Percentiles rank a stretch among this genome's conserved stretches.
Evolutionary conservation across 2,888 invertebrate genomes (phyloP).

Genomic region (Lasioglossum villosulum): DNA sequence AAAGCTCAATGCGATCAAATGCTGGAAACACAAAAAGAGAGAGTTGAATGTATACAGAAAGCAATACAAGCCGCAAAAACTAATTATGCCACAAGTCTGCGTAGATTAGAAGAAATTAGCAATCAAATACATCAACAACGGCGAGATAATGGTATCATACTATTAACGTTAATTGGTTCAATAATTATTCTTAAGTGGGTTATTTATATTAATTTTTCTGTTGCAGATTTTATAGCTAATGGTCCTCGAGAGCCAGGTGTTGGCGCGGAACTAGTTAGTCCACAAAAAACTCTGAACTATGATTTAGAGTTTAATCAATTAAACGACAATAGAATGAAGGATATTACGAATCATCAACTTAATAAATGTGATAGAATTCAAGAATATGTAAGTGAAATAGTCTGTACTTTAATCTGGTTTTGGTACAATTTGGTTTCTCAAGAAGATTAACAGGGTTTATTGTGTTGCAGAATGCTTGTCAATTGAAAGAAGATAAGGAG

Average conservation of each 20-base stretch:
- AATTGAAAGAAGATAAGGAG: slow-evolving; percentile 89
- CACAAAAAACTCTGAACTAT: slow-evolving; percentile 79
- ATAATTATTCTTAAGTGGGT: slow-evolving; percentile 67
- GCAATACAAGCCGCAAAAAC: slow-evolving; percentile 92
- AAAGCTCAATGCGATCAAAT: slow-evolving; percentile 94
- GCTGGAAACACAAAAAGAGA: slow-evolving; percentile 92
- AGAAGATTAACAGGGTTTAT: neutral
- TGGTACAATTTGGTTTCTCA: neutral
- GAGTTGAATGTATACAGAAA: slow-evolving; percentile 92
- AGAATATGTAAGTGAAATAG: slow-evolving; percentile 76
- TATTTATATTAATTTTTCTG: neutral
- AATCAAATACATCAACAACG: slow-evolving; percentile 94
- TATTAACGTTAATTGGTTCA: slow-evolving; percentile 73
- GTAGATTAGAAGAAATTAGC: slow-evolving; percentile 94
- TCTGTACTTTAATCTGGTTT: neutral
- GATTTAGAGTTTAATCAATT: slow-evolving; percentile 76
- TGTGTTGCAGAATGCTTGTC: slow-evolving; percentile 85
- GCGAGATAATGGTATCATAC: slow-evolving; percentile 85
- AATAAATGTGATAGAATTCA: slow-evolving; percentile 74
- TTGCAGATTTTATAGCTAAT: slow-evolving; percentile 82
- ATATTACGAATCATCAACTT: slow-evolving; percentile 75
- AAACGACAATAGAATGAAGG: slow-evolving; percentile 74
- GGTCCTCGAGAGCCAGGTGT: slow-evolving; percentile 88
- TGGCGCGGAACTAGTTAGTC: slow-evolving; percentile 86
- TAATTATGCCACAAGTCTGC: slow-evolving; percentile 92